Percentiles rank a stretch among this genome's conserved stretches.
phyloP scores from a whole-genome alignment of 2,113 vertebrate species.

The Oreocharis arfaki region DNA sequence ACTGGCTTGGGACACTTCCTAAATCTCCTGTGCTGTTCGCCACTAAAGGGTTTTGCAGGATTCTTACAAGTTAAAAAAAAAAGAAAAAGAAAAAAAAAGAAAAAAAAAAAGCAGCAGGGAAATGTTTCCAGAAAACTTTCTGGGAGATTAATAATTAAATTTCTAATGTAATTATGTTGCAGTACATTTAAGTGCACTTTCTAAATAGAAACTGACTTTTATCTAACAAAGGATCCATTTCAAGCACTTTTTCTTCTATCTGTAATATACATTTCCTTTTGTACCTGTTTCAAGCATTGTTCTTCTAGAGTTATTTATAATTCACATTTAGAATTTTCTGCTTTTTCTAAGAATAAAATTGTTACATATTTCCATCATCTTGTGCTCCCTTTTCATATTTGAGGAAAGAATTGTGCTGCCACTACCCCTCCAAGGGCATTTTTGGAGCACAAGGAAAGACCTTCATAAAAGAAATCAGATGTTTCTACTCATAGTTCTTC shows the following conservation, averaged over 20 bases:
- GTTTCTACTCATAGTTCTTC: neutral
- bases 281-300: neutral
- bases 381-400: neutral
- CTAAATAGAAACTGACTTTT: neutral
- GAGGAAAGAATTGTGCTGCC: neutral
- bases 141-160: neutral
- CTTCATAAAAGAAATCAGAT: neutral
- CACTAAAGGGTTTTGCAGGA: neutral
- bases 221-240: neutral
- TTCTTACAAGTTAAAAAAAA: rapidly evolving
- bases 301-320: neutral
- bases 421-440: neutral
- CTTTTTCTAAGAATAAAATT: neutral
- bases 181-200: neutral
- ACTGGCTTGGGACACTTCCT: rapidly evolving
- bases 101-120: neutral
- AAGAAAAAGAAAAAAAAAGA: neutral
- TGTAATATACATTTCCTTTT: neutral
- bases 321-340: neutral
- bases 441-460: neutral
- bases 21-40: neutral
- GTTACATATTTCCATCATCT: neutral
- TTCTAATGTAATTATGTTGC: neutral
- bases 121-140: neutral
- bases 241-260: neutral